Evolutionary conservation across 64 coral and sea anemone genomes (phyloP).

Genomic region (Stichodactyla helianthus): DNA sequence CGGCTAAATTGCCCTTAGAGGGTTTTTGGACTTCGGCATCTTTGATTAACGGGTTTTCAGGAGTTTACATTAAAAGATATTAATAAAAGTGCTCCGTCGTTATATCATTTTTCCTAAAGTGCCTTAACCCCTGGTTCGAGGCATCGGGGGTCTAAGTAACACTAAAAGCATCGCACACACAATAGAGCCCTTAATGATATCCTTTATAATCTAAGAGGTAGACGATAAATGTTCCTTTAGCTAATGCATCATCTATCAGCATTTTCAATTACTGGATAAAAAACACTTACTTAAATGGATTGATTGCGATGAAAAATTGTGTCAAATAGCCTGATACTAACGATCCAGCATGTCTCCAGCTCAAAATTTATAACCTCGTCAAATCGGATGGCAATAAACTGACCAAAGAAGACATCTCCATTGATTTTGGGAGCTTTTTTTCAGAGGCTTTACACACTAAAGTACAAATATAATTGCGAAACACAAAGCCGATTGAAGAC

Average conservation of each 20-base stretch:
- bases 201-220: neutral
- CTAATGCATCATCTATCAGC: slow-evolving; percentile 10
- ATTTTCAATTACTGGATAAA: slow-evolving; percentile 27
- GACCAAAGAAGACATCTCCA: neutral
- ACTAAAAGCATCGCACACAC: neutral
- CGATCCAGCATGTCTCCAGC: neutral
- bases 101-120: slow-evolving; percentile 19
- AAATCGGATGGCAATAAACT: neutral
- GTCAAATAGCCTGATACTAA: neutral
- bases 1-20: neutral
- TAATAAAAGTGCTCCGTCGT: neutral
- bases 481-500: neutral
- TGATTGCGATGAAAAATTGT: slow-evolving; percentile 11
- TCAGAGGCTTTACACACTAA: neutral
- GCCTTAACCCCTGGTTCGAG: neutral
- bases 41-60: slow-evolving; percentile 22
- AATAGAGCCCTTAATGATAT: slow-evolving; percentile 9
- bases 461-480: neutral
- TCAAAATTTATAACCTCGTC: neutral
- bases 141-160: neutral
- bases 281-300: slow-evolving; percentile 14
- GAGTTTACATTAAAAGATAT: neutral
- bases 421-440: neutral
- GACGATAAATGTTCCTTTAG: neutral
- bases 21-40: neutral